Percentiles rank a stretch among this genome's conserved stretches.
phyloP scores from a whole-genome alignment of 2,888 invertebrate species.

The Penaeus monodon region DNA sequence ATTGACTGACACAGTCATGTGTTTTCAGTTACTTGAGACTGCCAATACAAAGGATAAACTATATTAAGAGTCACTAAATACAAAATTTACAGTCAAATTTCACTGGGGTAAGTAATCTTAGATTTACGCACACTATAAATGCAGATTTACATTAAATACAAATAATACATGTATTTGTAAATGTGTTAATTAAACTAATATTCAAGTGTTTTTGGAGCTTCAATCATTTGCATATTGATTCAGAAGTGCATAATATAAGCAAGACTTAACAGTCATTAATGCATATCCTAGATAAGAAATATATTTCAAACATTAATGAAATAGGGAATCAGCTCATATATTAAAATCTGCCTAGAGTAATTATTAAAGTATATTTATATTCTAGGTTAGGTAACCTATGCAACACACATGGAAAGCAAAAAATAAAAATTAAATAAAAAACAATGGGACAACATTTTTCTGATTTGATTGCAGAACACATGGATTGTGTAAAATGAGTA shows the following conservation, averaged over 20 bases:
- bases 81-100: constrained; percentile 48
- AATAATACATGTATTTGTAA: constrained; percentile 61
- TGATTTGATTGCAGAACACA: constrained; percentile 57
- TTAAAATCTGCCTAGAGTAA: constrained; percentile 44
- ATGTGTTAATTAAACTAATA: constrained; percentile 57
- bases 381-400: constrained; percentile 41
- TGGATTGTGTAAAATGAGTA: constrained; percentile 53
- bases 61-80: constrained; percentile 49
- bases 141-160: constrained; percentile 55
- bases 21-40: constrained; percentile 35
- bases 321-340: constrained; percentile 38
- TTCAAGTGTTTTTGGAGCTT: constrained; percentile 36
- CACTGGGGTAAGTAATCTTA: constrained; percentile 40
- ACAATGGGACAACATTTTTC: constrained; percentile 53
- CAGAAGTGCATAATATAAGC: constrained; percentile 53
- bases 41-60: constrained; percentile 53
- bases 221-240: constrained; percentile 54
- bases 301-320: constrained; percentile 43
- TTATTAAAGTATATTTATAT: constrained; percentile 43
- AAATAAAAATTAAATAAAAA: constrained; percentile 8
- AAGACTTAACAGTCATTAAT: constrained; percentile 54
- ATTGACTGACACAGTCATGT: constrained; percentile 40
- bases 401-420: constrained; percentile 56
- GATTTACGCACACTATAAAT: constrained; percentile 46
- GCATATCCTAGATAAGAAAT: constrained; percentile 55